Percentiles rank a stretch among this genome's conserved stretches.
These are phyloP conservation scores for Oikopleura dioica DNA, from an alignment of 23 tunicate genomes.

Conservation along the genomic window DNA sequence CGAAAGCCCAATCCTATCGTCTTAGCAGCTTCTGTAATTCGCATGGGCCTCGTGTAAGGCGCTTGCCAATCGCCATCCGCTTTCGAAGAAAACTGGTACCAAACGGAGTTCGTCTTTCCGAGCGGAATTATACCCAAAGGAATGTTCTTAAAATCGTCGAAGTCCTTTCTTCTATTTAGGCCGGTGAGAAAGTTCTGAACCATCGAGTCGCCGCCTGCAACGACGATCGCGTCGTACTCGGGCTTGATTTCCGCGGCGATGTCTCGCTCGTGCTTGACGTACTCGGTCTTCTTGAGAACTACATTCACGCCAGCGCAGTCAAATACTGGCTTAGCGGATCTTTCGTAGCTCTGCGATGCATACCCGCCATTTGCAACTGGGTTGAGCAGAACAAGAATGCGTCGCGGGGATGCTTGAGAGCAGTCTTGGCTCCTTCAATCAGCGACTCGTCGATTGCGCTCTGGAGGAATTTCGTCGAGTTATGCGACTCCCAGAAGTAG, in stretches of 20 bases:
- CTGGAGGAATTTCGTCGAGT: too few relatives aligned
- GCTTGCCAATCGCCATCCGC: background rate
- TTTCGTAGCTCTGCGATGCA: background rate
- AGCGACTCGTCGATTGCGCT: too few relatives aligned
- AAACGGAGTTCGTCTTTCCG: background rate
- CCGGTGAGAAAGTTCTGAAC: background rate
- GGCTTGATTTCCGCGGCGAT: background rate
- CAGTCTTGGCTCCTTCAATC: too few relatives aligned
- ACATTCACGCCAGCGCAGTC: background rate
- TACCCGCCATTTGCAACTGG: background rate
- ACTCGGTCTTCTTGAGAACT: background rate
- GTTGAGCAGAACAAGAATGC: background rate
- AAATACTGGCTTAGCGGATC: background rate
- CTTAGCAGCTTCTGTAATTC: background rate
- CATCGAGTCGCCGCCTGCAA: background rate
- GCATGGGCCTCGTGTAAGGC: background rate
- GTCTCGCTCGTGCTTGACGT: background rate
- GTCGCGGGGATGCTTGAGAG: background rate
- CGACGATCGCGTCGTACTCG: background rate
- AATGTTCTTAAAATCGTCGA: background rate
- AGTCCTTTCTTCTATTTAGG: background rate
- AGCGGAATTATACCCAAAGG: background rate
- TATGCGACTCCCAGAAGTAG: too few relatives aligned
- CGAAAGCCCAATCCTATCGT: too few relatives aligned
- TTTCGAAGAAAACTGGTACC: background rate